phyloP scores from a whole-genome alignment of 2,797 vertebrate species.

The Meriones psammophilus region DNA sequence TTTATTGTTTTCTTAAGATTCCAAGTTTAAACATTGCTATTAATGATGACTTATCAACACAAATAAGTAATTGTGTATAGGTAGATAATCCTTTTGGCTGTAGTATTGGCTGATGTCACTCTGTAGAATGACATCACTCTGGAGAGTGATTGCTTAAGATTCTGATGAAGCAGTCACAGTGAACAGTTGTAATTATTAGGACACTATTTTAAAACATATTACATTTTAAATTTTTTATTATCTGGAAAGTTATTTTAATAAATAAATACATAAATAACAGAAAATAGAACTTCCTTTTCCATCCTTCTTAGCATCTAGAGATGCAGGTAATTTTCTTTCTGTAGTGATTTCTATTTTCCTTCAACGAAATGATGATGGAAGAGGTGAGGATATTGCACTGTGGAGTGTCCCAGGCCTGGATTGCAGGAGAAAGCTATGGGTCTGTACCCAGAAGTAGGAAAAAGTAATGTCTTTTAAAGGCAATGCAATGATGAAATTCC shows the following conservation, averaged over 20 bases:
- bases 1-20: background rate
- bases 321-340: constrained; percentile 14
- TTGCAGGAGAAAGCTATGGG: background rate
- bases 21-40: background rate
- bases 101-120: background rate
- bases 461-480: background rate
- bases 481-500: background rate
- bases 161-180: background rate
- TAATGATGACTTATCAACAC: background rate
- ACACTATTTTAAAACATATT: background rate
- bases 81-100: background rate
- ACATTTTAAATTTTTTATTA: background rate
- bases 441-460: background rate
- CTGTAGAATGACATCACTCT: background rate
- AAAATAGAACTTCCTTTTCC: background rate
- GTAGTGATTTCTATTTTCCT: constrained; percentile 20
- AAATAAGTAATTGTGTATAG: background rate
- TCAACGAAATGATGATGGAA: background rate
- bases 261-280: background rate
- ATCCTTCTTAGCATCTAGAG: background rate
- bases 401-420: background rate
- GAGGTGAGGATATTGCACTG: too few relatives aligned
- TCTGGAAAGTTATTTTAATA: background rate
- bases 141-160: background rate
- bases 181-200: background rate